Conservation (phyloP, 2,113 vertebrate species). For the Ancistrus triradiatus region DNA sequence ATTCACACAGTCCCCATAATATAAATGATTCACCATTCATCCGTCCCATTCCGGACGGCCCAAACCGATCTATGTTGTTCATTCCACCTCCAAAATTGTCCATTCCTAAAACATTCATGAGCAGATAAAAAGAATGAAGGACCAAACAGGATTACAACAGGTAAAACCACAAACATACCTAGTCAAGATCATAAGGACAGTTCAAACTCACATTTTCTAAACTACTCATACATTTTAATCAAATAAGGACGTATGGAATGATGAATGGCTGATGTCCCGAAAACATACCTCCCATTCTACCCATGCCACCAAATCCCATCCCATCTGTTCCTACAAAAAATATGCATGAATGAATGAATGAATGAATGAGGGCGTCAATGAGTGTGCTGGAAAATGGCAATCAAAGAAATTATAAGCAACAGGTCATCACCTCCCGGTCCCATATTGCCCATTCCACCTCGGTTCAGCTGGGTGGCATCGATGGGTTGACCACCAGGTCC, state of each 20-base stretch:
- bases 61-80: constrained; percentile 86
- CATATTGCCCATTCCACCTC: constrained; percentile 88
- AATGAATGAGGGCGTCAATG: background rate
- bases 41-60: constrained; percentile 85
- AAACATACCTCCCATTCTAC: constrained; percentile 91
- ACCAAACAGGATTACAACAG: background rate
- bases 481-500: constrained; percentile 96
- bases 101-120: constrained; percentile 71
- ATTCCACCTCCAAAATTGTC: constrained; percentile 84
- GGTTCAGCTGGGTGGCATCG: constrained; percentile 86
- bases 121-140: background rate
- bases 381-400: background rate
- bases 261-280: constrained; percentile 10
- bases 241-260: background rate
- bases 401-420: background rate
- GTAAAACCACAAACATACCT: background rate
- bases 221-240: no score
- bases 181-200: no score
- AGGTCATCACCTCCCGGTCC: constrained; percentile 79
- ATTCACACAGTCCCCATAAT: no score
- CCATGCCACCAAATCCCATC: constrained; percentile 91
- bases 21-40: constrained; percentile 85
- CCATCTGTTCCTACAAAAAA: constrained; percentile 83
- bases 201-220: no score
- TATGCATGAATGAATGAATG: constrained; percentile 17